Conservation (phyloP, 1,140 invertebrate genomes). For the Nixonia krombeini region DNA sequence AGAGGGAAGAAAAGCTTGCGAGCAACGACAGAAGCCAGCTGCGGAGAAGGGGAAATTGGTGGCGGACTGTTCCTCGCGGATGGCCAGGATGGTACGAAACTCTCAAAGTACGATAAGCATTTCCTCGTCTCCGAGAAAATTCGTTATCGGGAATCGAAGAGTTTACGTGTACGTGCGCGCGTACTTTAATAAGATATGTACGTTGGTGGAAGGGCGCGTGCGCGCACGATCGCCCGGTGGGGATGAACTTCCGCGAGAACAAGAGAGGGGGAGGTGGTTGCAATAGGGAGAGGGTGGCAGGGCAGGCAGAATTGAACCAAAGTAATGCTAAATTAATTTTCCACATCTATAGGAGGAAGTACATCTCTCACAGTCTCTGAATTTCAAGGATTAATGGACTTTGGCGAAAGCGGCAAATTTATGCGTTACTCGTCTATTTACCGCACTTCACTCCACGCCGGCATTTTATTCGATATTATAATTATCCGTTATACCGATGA, state of each 20-base stretch:
- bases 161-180: conserved; percentile 48
- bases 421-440: conserved; percentile 12
- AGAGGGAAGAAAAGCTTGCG: neutral
- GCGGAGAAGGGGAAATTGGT: conserved; percentile 18
- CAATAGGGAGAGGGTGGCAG: conserved; percentile 7
- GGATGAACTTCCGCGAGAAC: neutral
- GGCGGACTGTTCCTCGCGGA: conserved; percentile 24
- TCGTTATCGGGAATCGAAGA: conserved; percentile 57
- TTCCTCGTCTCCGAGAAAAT: conserved; percentile 54
- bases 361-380: conserved; percentile 25
- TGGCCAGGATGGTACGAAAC: conserved; percentile 30
- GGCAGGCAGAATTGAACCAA: conserved; percentile 16
- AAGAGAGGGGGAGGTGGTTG: conserved; percentile 4
- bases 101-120: conserved; percentile 49
- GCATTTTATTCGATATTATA: conserved; percentile 10
- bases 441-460: conserved; percentile 20
- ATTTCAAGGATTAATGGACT: conserved; percentile 23
- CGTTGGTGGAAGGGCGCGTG: conserved; percentile 33
- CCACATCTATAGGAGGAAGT: conserved; percentile 18
- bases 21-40: neutral
- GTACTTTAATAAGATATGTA: conserved; percentile 53
- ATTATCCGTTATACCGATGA: no score
- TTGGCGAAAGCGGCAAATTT: conserved; percentile 21
- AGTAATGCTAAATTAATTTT: conserved; percentile 44
- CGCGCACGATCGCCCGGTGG: neutral